phyloP scores from a whole-genome alignment of 2,113 vertebrate genomes.

The Pygathrix nemaeus region DNA sequence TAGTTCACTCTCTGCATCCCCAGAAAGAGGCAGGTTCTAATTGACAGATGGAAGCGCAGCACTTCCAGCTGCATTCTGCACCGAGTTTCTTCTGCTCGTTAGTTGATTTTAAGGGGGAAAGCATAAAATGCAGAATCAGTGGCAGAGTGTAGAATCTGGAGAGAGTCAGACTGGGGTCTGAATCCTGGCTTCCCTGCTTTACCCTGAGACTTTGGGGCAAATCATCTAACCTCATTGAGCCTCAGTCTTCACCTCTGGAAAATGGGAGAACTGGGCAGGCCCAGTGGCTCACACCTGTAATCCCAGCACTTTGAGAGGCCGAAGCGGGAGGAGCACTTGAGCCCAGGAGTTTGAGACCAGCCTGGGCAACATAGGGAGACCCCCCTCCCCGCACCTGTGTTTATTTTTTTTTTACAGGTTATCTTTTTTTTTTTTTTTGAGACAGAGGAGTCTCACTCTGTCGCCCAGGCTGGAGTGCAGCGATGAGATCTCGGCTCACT shows the following conservation, averaged over 20 bases:
- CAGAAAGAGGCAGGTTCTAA: neutral
- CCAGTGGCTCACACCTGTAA: no score
- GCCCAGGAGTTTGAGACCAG: no score
- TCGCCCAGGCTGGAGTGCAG: no score
- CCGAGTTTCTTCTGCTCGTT: neutral
- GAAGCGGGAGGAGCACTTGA: no score
- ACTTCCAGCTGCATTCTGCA: accelerated
- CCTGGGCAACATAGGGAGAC: no score
- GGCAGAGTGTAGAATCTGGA: neutral
- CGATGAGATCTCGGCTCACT: no score
- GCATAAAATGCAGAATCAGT: accelerated
- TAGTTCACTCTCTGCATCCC: neutral
- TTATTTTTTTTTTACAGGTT: no score
- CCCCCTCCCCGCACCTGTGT: no score
- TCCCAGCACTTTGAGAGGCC: no score
- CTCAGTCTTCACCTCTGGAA: neutral
- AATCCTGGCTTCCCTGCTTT: neutral
- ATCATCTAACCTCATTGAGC: accelerated
- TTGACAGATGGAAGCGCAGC: neutral
- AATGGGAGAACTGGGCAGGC: neutral
- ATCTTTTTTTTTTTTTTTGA: no score
- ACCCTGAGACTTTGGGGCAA: neutral
- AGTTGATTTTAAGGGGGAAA: neutral
- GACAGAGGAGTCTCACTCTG: accelerated
- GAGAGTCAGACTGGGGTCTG: accelerated